phyloP scores from a whole-genome alignment of 2,888 invertebrate species.

The Perithous albicinctus region DNA sequence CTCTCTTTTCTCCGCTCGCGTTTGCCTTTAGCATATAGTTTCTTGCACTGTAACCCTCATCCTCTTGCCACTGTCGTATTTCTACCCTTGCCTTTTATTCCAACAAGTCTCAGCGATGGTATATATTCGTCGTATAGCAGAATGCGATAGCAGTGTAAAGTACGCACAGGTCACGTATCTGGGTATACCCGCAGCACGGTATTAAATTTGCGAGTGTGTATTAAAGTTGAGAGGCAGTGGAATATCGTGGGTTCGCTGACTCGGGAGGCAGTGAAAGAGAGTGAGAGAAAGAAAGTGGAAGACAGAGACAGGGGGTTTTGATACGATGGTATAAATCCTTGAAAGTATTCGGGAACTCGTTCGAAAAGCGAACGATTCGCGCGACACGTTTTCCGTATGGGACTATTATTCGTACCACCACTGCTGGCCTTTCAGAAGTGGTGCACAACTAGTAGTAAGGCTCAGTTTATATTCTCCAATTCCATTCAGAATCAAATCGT shows the following conservation, averaged over 20 bases:
- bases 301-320: conserved; percentile 15
- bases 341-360: conserved; percentile 33
- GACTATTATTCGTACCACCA: conserved; percentile 16
- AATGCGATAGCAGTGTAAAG: background rate
- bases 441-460: background rate
- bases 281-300: no score
- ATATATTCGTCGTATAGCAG: conserved; percentile 16
- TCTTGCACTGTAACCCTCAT: conserved; percentile 8
- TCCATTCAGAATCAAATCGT: background rate
- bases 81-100: conserved; percentile 29
- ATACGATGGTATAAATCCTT: conserved; percentile 50
- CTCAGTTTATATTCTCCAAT: conserved; percentile 18
- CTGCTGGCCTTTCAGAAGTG: conserved; percentile 14
- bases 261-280: background rate
- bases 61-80: conserved; percentile 21
- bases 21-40: conserved; percentile 37
- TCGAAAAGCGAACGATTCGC: conserved; percentile 40
- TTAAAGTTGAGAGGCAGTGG: conserved; percentile 43
- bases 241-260: conserved; percentile 34
- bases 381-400: conserved; percentile 25
- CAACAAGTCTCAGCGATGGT: conserved; percentile 17
- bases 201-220: conserved; percentile 53
- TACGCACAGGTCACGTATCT: conserved; percentile 36
- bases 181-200: conserved; percentile 25
- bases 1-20: conserved; percentile 10